Conservation (phyloP, 1,140 invertebrate species). For the Pogonomyrmex barbatus region DNA sequence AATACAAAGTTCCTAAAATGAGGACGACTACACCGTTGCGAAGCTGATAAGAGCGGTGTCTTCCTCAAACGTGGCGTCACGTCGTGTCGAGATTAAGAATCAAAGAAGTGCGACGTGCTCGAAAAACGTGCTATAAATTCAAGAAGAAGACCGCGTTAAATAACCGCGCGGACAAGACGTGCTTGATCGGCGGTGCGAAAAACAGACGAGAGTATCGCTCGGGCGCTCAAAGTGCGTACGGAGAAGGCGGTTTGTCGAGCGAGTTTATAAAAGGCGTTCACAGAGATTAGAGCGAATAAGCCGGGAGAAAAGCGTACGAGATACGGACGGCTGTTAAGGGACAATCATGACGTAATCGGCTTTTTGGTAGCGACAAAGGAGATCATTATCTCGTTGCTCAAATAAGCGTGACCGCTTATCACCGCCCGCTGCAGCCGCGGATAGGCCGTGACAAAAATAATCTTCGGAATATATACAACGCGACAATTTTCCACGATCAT, state of each 20-base stretch:
- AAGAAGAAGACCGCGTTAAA: constrained; percentile 3
- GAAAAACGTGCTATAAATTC: constrained; percentile 32
- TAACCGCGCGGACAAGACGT: constrained; percentile 12
- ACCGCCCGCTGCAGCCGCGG: constrained; percentile 61
- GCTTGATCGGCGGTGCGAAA: not conserved
- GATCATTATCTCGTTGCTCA: constrained; percentile 82
- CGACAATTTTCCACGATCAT: constrained; percentile 3
- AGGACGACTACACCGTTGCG: not conserved
- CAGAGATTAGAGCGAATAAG: constrained; percentile 55
- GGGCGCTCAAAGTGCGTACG: constrained; percentile 9
- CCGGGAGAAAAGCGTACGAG: constrained; percentile 38
- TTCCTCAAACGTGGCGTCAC: not conserved
- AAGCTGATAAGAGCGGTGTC: not conserved
- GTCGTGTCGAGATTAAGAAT: not conserved
- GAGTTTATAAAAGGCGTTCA: constrained; percentile 50
- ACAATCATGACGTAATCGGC: constrained; percentile 74
- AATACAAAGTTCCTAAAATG: not conserved
- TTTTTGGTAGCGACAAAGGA: constrained; percentile 80
- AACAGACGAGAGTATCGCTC: not conserved
- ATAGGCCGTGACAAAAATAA: constrained; percentile 65
- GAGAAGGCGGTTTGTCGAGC: constrained; percentile 32
- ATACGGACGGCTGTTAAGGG: constrained; percentile 50
- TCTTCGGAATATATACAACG: not conserved
- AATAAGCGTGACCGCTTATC: constrained; percentile 77
- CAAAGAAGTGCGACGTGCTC: not conserved